Percentiles rank a stretch among this genome's conserved stretches.
Conservation (phyloP, 2,797 vertebrate genomes). For the Acrocephalus scirpaceus region DNA sequence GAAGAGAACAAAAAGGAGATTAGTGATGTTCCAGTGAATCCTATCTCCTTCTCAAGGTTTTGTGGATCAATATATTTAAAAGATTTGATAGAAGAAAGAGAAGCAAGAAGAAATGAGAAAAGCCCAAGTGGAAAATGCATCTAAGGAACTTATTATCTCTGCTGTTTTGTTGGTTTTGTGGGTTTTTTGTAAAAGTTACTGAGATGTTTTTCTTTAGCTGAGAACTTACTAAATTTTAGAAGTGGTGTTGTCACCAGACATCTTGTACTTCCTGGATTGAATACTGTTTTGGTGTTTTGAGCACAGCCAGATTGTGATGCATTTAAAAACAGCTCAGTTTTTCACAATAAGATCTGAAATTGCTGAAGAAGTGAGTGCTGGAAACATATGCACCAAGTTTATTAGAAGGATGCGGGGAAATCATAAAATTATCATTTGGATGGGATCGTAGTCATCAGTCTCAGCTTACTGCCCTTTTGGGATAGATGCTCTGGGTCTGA, state of each 20-base stretch:
- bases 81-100: background rate
- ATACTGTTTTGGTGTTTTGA: constrained; percentile 10
- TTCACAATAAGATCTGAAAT: background rate
- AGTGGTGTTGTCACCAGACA: constrained; percentile 9
- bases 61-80: background rate
- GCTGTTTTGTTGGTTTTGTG: background rate
- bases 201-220: background rate
- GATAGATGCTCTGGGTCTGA: background rate
- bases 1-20: background rate
- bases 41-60: background rate
- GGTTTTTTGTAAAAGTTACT: background rate
- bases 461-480: background rate
- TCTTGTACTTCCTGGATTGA: constrained; percentile 30
- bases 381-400: background rate
- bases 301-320: background rate
- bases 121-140: background rate
- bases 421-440: background rate
- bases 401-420: background rate
- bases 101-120: background rate
- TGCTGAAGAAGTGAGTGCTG: background rate
- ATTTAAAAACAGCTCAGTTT: background rate
- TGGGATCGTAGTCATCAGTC: background rate
- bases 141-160: background rate
- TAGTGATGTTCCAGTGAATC: background rate
- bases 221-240: background rate